Percentiles rank a stretch among this genome's conserved stretches.
phyloP scores from a whole-genome alignment of 2,113 vertebrate species.

The Cyanoliseus patagonus region DNA sequence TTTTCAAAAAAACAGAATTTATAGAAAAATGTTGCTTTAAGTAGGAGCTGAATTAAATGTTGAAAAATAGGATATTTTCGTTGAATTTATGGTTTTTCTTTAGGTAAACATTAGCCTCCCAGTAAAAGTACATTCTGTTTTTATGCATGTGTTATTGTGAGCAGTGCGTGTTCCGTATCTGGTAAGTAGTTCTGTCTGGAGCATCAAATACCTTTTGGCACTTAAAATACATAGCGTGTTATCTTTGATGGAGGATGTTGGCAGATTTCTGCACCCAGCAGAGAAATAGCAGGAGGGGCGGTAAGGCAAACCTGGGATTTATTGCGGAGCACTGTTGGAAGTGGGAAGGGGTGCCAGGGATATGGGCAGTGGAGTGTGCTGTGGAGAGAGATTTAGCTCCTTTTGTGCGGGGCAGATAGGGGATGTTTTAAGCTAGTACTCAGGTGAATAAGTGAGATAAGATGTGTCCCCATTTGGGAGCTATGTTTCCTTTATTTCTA shows the following conservation, averaged over 20 bases:
- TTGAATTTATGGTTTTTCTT: not conserved
- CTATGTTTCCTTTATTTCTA: not conserved
- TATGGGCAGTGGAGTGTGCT: not conserved
- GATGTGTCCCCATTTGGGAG: not conserved
- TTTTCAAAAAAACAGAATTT: not conserved
- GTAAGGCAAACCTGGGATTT: not conserved
- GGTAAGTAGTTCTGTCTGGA: not conserved
- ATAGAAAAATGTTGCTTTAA: not conserved
- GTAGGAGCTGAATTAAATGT: not conserved
- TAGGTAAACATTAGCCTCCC: not conserved
- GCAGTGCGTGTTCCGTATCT: not conserved
- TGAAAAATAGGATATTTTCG: not conserved
- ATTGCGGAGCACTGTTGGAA: not conserved
- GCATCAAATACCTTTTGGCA: not conserved
- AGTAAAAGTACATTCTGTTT: conserved; percentile 28
- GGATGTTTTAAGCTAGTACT: not conserved
- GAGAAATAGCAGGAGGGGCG: not conserved
- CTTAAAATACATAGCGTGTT: not conserved
- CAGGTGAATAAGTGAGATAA: not conserved
- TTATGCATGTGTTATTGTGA: not conserved
- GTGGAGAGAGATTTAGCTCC: not conserved
- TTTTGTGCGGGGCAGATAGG: not conserved
- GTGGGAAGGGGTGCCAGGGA: not conserved
- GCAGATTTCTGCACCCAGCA: not conserved
- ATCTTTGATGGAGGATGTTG: not conserved